Base-by-base conservation (phyloP, 2,888 invertebrate genomes). In the Carabus problematicus region DNA sequence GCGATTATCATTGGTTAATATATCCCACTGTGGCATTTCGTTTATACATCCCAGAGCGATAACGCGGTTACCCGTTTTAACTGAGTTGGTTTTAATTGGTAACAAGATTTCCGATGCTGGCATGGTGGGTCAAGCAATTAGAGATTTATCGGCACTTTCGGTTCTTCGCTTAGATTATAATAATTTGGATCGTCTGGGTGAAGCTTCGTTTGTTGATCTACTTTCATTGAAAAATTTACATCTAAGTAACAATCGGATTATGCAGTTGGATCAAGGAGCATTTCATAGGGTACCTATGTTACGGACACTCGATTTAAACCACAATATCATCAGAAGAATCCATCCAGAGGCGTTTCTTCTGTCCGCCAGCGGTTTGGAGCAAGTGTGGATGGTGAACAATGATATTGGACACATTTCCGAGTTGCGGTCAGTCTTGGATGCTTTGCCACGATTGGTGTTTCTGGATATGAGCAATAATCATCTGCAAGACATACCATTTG, bases 341-440 rank as follows among this genome's bases (percentile, higher is more conserved):
- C 93, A 94, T 75, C 91, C 93, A 0, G 92, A 93, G 79, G 92
- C 93, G 67, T 92, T 94, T 80, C 81, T 92, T 12, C 92, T 90
- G 76, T 89, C 89, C 0, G 88, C 89, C 3, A 90, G 88, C 75
- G 89, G 89, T 1, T 85, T 94, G 39, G 92, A 95, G 79, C 93
- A 92, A 77, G 81, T 95, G 6, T 89, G 88, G 80, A 83, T 94
- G 41, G 88, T 91, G 63, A 87, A 91, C 72, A 94, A 94, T 78
- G 87, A 91, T 77, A 88, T 95, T 16, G 88, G 87, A 74, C 89
- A 92, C 74, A 88, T 93, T 62, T 87, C 88, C 11, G 93, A 92
- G 76, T 81, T 94, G 67, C 84, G 91, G 72, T 88, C 93, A 0
- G 81, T 94, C 68, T 81, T 94, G 14, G 92, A 93, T 73, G 89